Percentiles rank a stretch among this genome's conserved stretches.
These are phyloP conservation scores for Drosophila leonis DNA, from an alignment of 2,888 invertebrate genomes.

Conservation along the genomic window DNA sequence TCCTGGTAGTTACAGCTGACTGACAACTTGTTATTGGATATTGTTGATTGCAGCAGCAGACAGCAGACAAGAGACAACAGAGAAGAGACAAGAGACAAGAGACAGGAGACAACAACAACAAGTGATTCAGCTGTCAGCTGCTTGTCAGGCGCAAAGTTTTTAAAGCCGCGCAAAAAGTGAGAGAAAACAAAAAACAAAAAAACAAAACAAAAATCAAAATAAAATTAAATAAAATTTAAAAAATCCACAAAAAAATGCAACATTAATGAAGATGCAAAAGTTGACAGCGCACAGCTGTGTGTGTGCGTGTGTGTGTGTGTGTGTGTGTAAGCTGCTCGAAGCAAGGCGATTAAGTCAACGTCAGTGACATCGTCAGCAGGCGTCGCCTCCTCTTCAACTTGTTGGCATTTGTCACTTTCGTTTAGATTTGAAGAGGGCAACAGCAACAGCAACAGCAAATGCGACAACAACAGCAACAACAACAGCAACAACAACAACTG, in stretches of 20 bases:
- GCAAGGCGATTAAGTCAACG: slow-evolving; percentile 70
- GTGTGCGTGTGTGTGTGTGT: slow-evolving; percentile 21
- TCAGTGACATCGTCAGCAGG: slow-evolving; percentile 47
- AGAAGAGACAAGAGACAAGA: background rate
- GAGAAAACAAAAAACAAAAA: slow-evolving; percentile 19
- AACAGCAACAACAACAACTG: slow-evolving; percentile 27
- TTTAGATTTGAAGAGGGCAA: slow-evolving; percentile 75
- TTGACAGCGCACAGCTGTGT: slow-evolving; percentile 66
- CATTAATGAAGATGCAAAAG: slow-evolving; percentile 81
- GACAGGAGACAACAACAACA: slow-evolving; percentile 17
- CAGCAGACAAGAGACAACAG: slow-evolving; percentile 31
- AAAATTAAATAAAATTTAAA: slow-evolving; percentile 1
- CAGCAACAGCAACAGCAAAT: slow-evolving; percentile 29
- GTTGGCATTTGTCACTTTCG: slow-evolving; percentile 80
- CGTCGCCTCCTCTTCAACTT: slow-evolving; percentile 60
- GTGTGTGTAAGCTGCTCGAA: slow-evolving; percentile 55
- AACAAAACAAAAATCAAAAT: slow-evolving; percentile 18
- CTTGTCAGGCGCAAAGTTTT: slow-evolving; percentile 53
- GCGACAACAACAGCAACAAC: slow-evolving; percentile 19
- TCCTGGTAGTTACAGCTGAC: slow-evolving; percentile 58
- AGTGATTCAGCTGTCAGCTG: slow-evolving; percentile 53
- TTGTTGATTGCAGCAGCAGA: slow-evolving; percentile 61
- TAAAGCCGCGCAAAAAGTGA: slow-evolving; percentile 43
- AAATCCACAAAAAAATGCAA: slow-evolving; percentile 42
- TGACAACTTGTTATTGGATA: slow-evolving; percentile 68